Evolutionary conservation across 2,888 invertebrate species (phyloP), one percentile per base, ranked within the genome.

Genomic region (Amiota minor): DNA sequence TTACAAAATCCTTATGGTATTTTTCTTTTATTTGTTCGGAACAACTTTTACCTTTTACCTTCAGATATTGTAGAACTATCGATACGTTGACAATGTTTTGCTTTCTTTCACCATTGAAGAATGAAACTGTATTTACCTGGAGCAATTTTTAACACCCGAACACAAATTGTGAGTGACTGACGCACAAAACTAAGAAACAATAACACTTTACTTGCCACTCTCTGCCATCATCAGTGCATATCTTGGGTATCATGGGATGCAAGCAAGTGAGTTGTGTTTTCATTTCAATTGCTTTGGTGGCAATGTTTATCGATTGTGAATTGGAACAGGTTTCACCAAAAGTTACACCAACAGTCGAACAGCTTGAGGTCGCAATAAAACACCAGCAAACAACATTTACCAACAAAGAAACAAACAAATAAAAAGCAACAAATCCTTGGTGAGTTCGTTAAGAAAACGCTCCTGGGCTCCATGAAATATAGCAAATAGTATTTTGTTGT

Each of bases 371-470:
- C 71, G 79, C 81, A 77, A 80, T 83, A 82, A 85, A 80, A 68
- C 72, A 77, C 64, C 59, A 20, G 23, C 62, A 62, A 18, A 35
- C 35, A 18, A 62, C 64, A 71, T 20, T 1, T 8, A 64, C 67
- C 49, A 67, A 46, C 67, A 68, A 53, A 50, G 46, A 46, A 68
- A 35, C 50, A 68, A 68, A 62, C 23, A 53, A 68, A 49, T 11
- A 49, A 61, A 77, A 77, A 77, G 35, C 45, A 72, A 23, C 77
- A 76, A 79, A 80, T 77, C 83, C 79, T 83, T 71, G 75, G 79
- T 77, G 83, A 80, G 75, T 84, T 76, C 72, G 77, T 74, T 71
- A 75, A 77, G 77, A 80, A 78, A 80, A 84, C 81, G 14, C 23
- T 8, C 53, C 11, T n/a, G 35, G 35, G 35, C 35, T 35, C 6